A percentile compares a stretch with the other conserved stretches of the same genome.
Conservation (phyloP, 2,113 vertebrate species). For the Laticauda colubrina region DNA sequence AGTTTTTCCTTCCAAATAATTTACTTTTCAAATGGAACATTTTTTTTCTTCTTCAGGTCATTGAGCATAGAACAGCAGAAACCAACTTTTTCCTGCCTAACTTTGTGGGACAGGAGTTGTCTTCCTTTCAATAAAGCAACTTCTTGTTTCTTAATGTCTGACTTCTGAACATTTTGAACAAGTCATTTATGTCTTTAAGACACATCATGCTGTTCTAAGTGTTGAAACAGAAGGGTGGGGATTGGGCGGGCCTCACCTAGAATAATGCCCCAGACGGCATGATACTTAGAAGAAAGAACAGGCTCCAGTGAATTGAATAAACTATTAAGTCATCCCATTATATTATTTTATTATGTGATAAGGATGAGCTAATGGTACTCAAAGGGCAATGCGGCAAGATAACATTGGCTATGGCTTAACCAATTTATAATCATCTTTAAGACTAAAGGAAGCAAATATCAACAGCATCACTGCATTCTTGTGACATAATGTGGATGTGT, state of each 20-base stretch:
- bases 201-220: background rate
- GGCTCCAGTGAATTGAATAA: background rate
- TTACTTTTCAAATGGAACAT: background rate
- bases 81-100: background rate
- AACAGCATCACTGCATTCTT: background rate
- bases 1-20: background rate
- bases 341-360: background rate
- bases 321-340: background rate
- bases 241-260: background rate
- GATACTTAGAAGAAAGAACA: background rate
- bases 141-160: background rate
- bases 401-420: background rate
- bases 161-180: background rate
- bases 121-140: background rate
- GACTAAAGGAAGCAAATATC: background rate
- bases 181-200: background rate
- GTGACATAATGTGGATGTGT: background rate
- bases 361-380: constrained; percentile 2
- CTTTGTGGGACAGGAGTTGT: background rate
- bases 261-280: background rate
- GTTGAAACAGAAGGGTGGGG: background rate
- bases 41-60: background rate
- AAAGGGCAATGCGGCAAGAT: background rate
- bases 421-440: background rate
- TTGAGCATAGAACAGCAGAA: background rate